Evolutionary conservation across 2,888 invertebrate species (phyloP), one percentile per base, ranked within the genome.

Genomic region (Amiota mariae): DNA sequence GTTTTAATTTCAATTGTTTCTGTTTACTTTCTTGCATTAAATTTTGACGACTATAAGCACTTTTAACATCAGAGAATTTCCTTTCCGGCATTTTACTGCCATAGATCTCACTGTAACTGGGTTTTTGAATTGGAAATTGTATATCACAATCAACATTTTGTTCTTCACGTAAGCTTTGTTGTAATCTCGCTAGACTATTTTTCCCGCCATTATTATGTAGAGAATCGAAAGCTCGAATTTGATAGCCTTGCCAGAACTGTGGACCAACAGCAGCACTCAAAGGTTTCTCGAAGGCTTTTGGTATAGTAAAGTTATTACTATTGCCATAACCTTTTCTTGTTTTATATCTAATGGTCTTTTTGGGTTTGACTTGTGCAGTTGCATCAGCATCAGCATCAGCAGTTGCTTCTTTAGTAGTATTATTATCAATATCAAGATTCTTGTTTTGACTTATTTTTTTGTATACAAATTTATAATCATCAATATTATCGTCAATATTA

Each of bases 21-120:
- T 46, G 6, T 46, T 36, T 24, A 46, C 46, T 63, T 15, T 66
- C 48, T n/a, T 66, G 18, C 18, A 66, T n/a, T 15, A 66, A 10
- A 66, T 66, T 66, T 8, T 15, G 18, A 1, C 48, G 66, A 47
- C 66, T 66, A 12, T 66, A 66, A 20, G 10, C 13, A 49, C 66
- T 66, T 11, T 15, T 48, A 1, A 66, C 13, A 12, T 20, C 12
- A 3, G 20, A 9, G 15, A n/a, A 48, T 48, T 66, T 66, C 11
- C 13, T 15, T 8, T 48, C 10, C 20, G 59, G 36, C n/a, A 15
- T 12, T n/a, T 2, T 66, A 11, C 49, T 18, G 20, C 15, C 66
- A 49, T 66, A 66, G 18, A 66, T 66, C 15, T 15, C 48, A 9
- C 11, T 12, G 13, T 15, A 18, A 15, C 36, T 49, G 18, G 66